These are phyloP conservation scores for Chelon labrosus DNA, from an alignment of 2,797 vertebrate genomes.

Conservation along the genomic window DNA sequence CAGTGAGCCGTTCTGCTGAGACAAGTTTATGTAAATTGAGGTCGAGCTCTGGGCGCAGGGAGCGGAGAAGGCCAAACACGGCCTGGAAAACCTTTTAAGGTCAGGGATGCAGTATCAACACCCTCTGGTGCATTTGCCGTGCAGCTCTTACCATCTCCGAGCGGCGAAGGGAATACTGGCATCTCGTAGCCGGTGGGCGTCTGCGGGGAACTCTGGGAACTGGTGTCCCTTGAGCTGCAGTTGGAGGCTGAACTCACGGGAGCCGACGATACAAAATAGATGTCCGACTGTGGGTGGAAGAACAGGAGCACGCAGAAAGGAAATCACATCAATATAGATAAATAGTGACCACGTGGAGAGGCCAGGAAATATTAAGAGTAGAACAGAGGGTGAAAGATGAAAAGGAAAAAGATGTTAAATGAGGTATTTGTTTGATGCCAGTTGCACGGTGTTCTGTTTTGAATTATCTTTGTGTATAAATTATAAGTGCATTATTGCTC, in stretches of 20 bases:
- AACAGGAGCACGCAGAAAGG: constrained; percentile 16
- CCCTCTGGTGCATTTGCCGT: constrained; percentile 18
- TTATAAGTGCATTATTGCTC: constrained; percentile 58
- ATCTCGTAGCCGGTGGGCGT: constrained; percentile 92
- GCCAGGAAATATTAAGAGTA: constrained; percentile 20
- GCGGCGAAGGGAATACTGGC: constrained; percentile 89
- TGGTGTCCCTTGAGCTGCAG: constrained; percentile 92
- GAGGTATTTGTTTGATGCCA: constrained; percentile 26
- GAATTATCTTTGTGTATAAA: constrained; percentile 57
- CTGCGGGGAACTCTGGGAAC: constrained; percentile 93
- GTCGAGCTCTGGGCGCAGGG: constrained; percentile 7
- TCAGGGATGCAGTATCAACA: constrained; percentile 5
- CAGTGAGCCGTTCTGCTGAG: constrained; percentile 31
- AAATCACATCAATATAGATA: constrained; percentile 22
- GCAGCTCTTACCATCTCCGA: constrained; percentile 89
- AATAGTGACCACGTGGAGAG: not conserved
- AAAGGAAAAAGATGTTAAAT: not conserved
- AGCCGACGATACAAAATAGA: constrained; percentile 94
- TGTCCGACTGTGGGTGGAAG: constrained; percentile 91
- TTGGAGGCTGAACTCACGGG: constrained; percentile 90
- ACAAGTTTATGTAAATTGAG: constrained; percentile 42
- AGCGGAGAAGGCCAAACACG: constrained; percentile 55
- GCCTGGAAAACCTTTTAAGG: constrained; percentile 36
- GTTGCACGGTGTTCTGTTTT: constrained; percentile 37
- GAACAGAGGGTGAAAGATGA: constrained; percentile 2